Evolutionary conservation across 2,888 invertebrate genomes (phyloP).

Genomic region (Diadegma fenestrale): DNA sequence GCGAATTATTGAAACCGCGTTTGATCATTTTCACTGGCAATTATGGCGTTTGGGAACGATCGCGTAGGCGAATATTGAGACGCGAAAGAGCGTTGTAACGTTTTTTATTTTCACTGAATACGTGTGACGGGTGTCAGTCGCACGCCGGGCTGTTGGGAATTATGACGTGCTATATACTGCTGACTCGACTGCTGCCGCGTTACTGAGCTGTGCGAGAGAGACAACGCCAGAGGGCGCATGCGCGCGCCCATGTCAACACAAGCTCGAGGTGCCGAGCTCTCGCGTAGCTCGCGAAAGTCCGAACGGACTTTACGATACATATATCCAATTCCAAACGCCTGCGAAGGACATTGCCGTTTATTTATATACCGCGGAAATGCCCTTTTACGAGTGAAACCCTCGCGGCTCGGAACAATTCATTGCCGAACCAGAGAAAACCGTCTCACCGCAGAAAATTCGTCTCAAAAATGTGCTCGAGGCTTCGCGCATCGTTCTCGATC

Average conservation of each 20-base stretch:
- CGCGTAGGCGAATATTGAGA: constrained; percentile 3
- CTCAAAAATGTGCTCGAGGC: neutral
- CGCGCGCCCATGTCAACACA: neutral
- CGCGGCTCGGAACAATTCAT: neutral
- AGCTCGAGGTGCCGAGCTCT: neutral
- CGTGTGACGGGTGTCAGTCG: constrained; percentile 6
- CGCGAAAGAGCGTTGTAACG: neutral
- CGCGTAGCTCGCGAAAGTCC: neutral
- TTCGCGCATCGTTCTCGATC: neutral
- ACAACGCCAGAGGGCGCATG: neutral
- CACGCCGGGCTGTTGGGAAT: constrained; percentile 4
- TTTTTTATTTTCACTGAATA: constrained; percentile 13
- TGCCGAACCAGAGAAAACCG: neutral
- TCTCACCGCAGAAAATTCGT: neutral
- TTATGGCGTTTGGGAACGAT: neutral
- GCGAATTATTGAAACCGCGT: neutral
- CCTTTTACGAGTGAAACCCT: neutral
- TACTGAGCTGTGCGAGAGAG: constrained; percentile 5
- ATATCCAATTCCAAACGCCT: constrained; percentile 1
- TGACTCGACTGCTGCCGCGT: constrained; percentile 15
- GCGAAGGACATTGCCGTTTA: neutral
- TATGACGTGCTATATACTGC: constrained; percentile 14
- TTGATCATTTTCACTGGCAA: neutral
- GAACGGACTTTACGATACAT: constrained; percentile 1
- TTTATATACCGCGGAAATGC: constrained; percentile 3